Percentiles rank a stretch among this genome's conserved stretches.
phyloP scores from a whole-genome alignment of 2,888 invertebrate species.

The Pimpla rufipes region DNA sequence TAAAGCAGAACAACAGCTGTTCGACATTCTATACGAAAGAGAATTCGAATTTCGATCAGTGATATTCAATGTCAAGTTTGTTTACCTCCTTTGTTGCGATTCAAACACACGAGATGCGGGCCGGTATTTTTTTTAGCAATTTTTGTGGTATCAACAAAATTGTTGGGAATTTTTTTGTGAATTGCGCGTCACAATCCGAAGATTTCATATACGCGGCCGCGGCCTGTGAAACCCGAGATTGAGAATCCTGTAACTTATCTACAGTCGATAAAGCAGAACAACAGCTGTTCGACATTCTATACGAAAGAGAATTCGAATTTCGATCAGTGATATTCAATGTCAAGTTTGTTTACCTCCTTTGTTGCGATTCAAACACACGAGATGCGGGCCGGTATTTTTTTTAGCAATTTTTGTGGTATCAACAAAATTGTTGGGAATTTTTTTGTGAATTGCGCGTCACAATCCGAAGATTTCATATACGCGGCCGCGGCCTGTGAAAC shows the following conservation, averaged over 20 bases:
- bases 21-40: neutral
- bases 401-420: neutral
- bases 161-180: too few relatives aligned
- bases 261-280: neutral
- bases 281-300: neutral
- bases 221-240: too few relatives aligned
- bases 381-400: neutral
- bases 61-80: neutral
- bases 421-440: too few relatives aligned
- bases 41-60: neutral
- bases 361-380: neutral
- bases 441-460: neutral
- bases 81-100: neutral
- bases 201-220: too few relatives aligned
- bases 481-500: too few relatives aligned
- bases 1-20: neutral
- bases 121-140: neutral
- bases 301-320: neutral
- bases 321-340: neutral
- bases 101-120: slow-evolving; percentile 8
- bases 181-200: too few relatives aligned
- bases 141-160: neutral
- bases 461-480: too few relatives aligned
- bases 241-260: neutral
- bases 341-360: slow-evolving; percentile 3